phyloP scores from a whole-genome alignment of 1,140 invertebrate species.

The Lepidostoma basale region DNA sequence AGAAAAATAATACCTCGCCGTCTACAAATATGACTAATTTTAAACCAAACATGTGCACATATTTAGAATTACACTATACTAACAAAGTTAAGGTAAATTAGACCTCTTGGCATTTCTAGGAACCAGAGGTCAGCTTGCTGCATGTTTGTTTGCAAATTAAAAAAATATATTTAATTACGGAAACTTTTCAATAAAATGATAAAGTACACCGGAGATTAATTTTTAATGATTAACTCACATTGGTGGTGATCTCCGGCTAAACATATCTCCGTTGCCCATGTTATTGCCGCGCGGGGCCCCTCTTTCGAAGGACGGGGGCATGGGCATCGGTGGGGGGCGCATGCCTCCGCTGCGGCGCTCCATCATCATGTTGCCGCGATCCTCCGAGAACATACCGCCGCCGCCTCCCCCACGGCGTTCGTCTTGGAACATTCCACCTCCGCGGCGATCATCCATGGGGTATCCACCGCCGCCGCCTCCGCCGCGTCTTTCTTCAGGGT shows the following conservation, averaged over 20 bases:
- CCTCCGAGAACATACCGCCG: constrained; percentile 55
- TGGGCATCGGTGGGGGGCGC: constrained; percentile 48
- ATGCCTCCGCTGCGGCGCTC: constrained; percentile 50
- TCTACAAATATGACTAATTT: too few relatives aligned
- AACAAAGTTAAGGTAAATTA: too few relatives aligned
- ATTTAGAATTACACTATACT: too few relatives aligned
- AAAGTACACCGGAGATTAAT: neutral
- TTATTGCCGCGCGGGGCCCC: constrained; percentile 50
- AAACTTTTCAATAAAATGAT: too few relatives aligned
- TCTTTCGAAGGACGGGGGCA: constrained; percentile 52
- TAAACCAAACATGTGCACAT: too few relatives aligned
- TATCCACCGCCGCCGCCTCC: constrained; percentile 49
- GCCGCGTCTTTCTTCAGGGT: constrained; percentile 52
- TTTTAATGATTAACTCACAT: constrained; percentile 51
- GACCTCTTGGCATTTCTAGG: too few relatives aligned
- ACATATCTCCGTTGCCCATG: constrained; percentile 58
- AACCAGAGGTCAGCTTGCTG: too few relatives aligned
- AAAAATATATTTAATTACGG: too few relatives aligned
- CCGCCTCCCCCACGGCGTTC: constrained; percentile 51
- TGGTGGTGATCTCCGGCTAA: constrained; percentile 54
- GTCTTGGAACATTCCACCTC: constrained; percentile 52
- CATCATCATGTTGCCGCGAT: constrained; percentile 55
- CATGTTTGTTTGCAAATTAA: too few relatives aligned
- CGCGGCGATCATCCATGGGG: constrained; percentile 51
- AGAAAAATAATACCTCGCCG: neutral